Percentiles rank a stretch among this genome's conserved stretches.
Evolutionary conservation across 2,797 vertebrate species (phyloP).

Genomic region (Atherinosoma microstoma): DNA sequence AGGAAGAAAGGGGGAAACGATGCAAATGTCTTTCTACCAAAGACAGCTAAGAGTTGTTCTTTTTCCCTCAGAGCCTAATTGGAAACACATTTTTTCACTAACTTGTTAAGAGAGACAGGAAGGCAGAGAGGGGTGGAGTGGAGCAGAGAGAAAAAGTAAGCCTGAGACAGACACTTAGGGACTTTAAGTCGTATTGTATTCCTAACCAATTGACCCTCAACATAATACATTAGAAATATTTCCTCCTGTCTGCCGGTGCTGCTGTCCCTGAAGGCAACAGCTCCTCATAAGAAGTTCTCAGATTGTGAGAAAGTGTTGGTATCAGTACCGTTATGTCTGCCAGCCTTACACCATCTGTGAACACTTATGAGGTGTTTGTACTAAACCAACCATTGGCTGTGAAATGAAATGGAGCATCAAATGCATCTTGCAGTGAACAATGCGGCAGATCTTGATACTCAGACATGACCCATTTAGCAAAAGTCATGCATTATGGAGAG

Average conservation of each 20-base stretch:
- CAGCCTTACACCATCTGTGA: conserved; percentile 69
- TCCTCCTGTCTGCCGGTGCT: conserved; percentile 42
- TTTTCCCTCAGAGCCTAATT: conserved; percentile 65
- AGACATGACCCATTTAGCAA: not conserved
- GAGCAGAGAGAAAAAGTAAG: conserved; percentile 24
- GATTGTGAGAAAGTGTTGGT: conserved; percentile 50
- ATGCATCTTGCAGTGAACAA: conserved; percentile 27
- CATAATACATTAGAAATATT: conserved; percentile 53
- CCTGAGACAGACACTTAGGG: conserved; percentile 37
- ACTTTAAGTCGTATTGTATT: conserved; percentile 69
- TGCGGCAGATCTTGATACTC: conserved; percentile 1
- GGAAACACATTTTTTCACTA: conserved; percentile 73
- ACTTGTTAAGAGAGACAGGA: conserved; percentile 72
- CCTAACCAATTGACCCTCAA: conserved; percentile 63
- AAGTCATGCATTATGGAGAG: not conserved
- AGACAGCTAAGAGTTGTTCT: conserved; percentile 47
- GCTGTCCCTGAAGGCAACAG: conserved; percentile 29
- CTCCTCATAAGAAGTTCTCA: conserved; percentile 27
- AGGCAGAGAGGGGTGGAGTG: conserved; percentile 43
- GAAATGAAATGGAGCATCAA: conserved; percentile 52
- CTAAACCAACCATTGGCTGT: conserved; percentile 46
- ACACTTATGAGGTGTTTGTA: conserved; percentile 74
- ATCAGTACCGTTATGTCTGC: conserved; percentile 47
- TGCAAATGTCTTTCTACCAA: conserved; percentile 2
- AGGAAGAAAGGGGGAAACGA: not conserved